Evolutionary conservation across 92 coral and sea anemone genomes (phyloP), one percentile per base, ranked within the genome.

Genomic region (Epizoanthus ramosus): DNA sequence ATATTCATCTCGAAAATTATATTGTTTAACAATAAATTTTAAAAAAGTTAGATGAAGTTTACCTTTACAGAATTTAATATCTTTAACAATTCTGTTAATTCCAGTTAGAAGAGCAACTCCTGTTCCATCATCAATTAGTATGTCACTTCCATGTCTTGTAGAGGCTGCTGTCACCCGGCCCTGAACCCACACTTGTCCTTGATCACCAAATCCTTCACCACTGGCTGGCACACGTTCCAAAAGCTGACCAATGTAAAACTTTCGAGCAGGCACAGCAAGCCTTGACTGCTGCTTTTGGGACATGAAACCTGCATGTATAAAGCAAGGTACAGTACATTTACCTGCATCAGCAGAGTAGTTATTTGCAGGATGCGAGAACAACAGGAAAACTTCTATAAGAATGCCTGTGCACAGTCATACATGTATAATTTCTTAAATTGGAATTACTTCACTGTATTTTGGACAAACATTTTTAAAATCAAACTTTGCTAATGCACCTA

Each of bases 121-220:
- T 23, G 97, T 93, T 0, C 97, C 97, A 79, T 93, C 97, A 74
- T 93, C 97, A 9, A 93, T 70, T n/a, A 93, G 50, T 16, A 93
- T 58, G 39, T 86, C 93, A 89, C 85, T 82, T 2, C 90, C 89
- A 85, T 93, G 90, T 33, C 75, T 83, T 8, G 89, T 75, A 6
- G 85, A 88, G 21, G 75, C 83, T 19, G 90, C 90, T 0, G 91
- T 89, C 4, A 83, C 60, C 0, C 97, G n/a, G n/a, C n/a, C 97
- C 71, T 93, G 97, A 63, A 88, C 37, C 97, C 97, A 93, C 12
- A 91, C 89, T 87, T 93, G 63, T 43, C 58, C 37, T 77, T 43
- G 71, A 43, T 45, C 22, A 24, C 57, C 41, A 64, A 16, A 12
- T 6, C 22, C 63, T 47, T 89, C 65, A 21, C 80, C 60, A 5